A percentile compares a stretch with the other conserved stretches of the same genome.
Conservation (phyloP, 2,113 vertebrate species). For the Hemiscyllium ocellatum region DNA sequence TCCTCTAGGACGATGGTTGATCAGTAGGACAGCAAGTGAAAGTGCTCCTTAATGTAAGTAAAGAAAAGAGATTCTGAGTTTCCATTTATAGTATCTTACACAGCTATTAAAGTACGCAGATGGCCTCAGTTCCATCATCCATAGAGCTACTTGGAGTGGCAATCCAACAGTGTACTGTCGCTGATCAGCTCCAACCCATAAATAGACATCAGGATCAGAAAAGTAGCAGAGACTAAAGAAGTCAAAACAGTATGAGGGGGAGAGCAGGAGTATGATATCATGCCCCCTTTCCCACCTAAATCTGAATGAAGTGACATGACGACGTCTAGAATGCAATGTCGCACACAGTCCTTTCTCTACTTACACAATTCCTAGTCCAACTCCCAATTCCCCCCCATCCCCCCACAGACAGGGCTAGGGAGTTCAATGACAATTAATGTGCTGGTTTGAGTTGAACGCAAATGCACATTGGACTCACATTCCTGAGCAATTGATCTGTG, state of each 20-base stretch:
- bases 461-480: not conserved
- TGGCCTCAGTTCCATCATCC: not conserved
- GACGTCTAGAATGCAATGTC: not conserved
- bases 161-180: not conserved
- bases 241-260: no score
- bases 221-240: no score
- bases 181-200: not conserved
- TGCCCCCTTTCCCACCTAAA: not conserved
- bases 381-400: not conserved
- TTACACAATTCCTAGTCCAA: not conserved
- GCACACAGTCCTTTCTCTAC: not conserved
- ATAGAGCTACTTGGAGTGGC: not conserved
- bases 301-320: not conserved
- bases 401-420: not conserved
- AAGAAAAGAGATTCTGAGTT: not conserved
- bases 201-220: no score
- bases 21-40: not conserved
- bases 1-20: no score
- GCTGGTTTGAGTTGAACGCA: not conserved
- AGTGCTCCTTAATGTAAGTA: not conserved
- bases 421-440: not conserved
- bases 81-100: not conserved
- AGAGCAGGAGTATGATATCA: no score
- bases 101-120: not conserved
- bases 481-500: conserved; percentile 5